Percentiles rank a stretch among this genome's conserved stretches.
These are phyloP conservation scores for Phrynosoma blainvillii DNA, from an alignment of 2,113 vertebrate genomes.

Conservation along the genomic window DNA sequence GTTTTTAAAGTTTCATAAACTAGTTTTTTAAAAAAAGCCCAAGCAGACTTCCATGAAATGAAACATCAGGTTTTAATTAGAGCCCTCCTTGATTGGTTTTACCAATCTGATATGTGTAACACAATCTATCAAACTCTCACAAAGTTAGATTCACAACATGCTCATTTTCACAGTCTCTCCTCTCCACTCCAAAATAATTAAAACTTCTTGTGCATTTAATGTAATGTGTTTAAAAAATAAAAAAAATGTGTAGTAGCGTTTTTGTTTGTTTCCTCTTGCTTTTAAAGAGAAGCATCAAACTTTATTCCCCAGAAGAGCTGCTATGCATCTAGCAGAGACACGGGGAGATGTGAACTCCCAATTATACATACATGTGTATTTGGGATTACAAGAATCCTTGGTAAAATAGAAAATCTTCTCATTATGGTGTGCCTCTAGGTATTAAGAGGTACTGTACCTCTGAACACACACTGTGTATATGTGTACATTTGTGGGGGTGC, in stretches of 20 bases:
- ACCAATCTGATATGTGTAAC: constrained; percentile 66
- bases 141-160: constrained; percentile 61
- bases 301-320: constrained; percentile 11
- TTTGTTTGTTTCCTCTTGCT: constrained; percentile 25
- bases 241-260: constrained; percentile 38
- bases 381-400: constrained; percentile 11
- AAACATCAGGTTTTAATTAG: constrained; percentile 75
- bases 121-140: constrained; percentile 70
- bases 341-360: constrained; percentile 2
- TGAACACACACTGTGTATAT: not conserved
- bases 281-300: constrained; percentile 33
- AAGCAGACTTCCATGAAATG: constrained; percentile 43
- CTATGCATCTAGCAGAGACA: constrained; percentile 17
- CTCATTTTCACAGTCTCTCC: constrained; percentile 65
- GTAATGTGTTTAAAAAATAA: constrained; percentile 48
- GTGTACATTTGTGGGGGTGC: not conserved
- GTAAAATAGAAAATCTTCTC: not conserved
- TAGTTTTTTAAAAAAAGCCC: constrained; percentile 29
- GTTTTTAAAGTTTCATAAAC: constrained; percentile 60
- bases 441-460: not conserved
- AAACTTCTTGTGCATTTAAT: constrained; percentile 53
- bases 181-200: constrained; percentile 41
- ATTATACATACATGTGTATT: not conserved
- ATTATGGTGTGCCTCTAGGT: constrained; percentile 15
- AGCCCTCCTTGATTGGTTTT: constrained; percentile 59